Base-by-base conservation (phyloP, 30 jellyfish, hydroid and myxozoan species). In the Aurelia sp. region DNA sequence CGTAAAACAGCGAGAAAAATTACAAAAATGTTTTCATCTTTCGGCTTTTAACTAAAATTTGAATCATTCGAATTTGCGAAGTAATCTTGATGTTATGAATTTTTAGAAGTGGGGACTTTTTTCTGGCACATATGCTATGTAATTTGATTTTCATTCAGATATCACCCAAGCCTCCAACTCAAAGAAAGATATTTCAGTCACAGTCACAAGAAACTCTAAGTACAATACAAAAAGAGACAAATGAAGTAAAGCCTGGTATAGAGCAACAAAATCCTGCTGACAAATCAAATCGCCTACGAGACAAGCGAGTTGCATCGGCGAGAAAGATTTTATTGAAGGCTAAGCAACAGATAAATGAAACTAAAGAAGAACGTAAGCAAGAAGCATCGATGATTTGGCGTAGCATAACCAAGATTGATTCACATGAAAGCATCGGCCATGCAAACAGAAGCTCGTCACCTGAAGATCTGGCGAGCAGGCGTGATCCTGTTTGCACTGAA, bases 351-450 rank as follows among this genome's bases (percentile, higher is more conserved):
- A 22, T 58, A 23, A 20, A 11, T 37, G 57, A 62, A 61, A 63
- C 22, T 4, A 84, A 60, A 22, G 11, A 15, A 15, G 76, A 13
- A 53, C 11, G 47, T 6, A 47, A 70, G 47, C 72, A 30, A 18
- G 47, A 78, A 3, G 79, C 31, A 1, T 19, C 72, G 3, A 18
- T 64, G 79, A 78, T 78, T 4, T 78, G 89, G 89, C 77, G 89
- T 1, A 63, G 61, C 31, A 48, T 78, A 4, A 31, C 89, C 3
- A 78, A 78, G 11, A 78, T 78, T 13, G 89, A 44, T 44, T 44
- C 55, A 44, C 13, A 44, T 44, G 55, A 44, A 44, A 44, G 11
- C 51, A 40, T 44, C 55, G 8, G 55, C 55, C 55, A 3, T 44
- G 15, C 55, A 6, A 44, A 10, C 55, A 44, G 55, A 65, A 65